Percentiles rank a stretch among this genome's conserved stretches.
Conservation (phyloP, 2,113 vertebrate genomes). For the Calidris pygmaea region DNA sequence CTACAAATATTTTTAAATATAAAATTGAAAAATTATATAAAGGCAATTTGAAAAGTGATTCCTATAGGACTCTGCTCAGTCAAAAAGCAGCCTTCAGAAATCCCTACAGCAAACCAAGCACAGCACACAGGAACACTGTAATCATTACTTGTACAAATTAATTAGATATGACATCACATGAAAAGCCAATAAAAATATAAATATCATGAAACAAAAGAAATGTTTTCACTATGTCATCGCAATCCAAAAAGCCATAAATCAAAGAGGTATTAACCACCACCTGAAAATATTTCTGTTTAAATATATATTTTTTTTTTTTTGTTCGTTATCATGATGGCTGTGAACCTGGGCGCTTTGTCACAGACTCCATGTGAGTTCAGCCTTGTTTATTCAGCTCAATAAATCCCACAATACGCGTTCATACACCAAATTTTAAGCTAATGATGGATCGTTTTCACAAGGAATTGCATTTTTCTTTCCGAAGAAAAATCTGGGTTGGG, state of each 20-base stretch:
- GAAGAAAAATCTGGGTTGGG: rapidly evolving
- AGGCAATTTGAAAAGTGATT: not conserved
- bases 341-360: not conserved
- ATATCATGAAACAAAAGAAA: not conserved
- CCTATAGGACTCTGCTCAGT: not conserved
- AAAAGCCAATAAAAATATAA: not conserved
- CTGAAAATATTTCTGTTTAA: not conserved
- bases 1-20: not conserved
- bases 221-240: not conserved
- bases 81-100: not conserved
- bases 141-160: not conserved
- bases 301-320: not conserved
- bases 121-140: not conserved
- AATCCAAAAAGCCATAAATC: not conserved
- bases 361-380: not conserved
- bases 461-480: not conserved
- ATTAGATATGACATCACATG: not conserved
- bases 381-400: not conserved
- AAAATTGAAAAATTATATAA: not conserved
- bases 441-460: not conserved
- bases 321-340: no score
- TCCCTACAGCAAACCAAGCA: not conserved
- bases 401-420: not conserved
- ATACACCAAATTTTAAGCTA: not conserved
- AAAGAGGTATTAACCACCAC: not conserved